phyloP scores from a whole-genome alignment of 2,888 invertebrate species.

The Silvanus unidentatus region DNA sequence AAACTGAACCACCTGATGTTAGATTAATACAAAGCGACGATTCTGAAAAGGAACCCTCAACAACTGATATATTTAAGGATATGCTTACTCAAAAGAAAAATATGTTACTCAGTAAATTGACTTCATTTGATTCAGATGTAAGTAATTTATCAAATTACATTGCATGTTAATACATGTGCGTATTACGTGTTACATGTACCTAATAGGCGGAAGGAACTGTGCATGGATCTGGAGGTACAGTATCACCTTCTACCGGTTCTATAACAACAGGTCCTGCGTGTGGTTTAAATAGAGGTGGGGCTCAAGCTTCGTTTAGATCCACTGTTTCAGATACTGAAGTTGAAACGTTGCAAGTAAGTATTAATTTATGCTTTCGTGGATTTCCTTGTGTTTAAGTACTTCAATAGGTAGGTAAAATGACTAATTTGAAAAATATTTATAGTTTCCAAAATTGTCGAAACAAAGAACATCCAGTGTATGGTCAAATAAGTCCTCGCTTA shows the following conservation, averaged over 20 bases:
- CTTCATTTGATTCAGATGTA: constrained; percentile 88
- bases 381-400: constrained; percentile 3
- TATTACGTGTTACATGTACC: constrained; percentile 39
- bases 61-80: constrained; percentile 89
- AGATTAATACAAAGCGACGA: constrained; percentile 55
- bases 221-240: constrained; percentile 58
- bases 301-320: constrained; percentile 74
- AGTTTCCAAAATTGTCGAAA: constrained; percentile 68
- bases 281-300: constrained; percentile 63
- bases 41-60: constrained; percentile 63
- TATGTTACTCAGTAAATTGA: constrained; percentile 76
- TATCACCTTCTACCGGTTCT: constrained; percentile 65
- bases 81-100: constrained; percentile 90
- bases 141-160: constrained; percentile 41
- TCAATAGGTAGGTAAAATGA: neutral
- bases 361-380: neutral
- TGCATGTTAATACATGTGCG: constrained; percentile 4
- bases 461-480: constrained; percentile 83
- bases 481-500: constrained; percentile 86
- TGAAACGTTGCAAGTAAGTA: constrained; percentile 79
- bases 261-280: constrained; percentile 71
- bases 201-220: constrained; percentile 57
- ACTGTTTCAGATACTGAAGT: constrained; percentile 93
- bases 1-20: constrained; percentile 61
- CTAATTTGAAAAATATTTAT: constrained; percentile 25